These are phyloP conservation scores for Ptychadena robeensis DNA, from an alignment of 2,797 vertebrate genomes.

Conservation along the genomic window DNA sequence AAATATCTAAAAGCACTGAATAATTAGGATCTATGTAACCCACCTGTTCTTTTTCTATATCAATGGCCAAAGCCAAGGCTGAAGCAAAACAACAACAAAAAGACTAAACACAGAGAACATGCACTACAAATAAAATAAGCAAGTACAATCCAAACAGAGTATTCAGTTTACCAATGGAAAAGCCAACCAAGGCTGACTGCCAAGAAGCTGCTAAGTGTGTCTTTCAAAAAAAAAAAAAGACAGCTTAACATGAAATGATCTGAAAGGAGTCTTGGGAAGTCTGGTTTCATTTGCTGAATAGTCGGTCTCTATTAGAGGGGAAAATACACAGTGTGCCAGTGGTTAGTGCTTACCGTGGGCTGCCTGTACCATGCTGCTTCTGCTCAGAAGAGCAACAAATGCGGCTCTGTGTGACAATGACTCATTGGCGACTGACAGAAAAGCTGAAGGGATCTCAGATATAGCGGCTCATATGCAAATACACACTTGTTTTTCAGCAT, in stretches of 20 bases:
- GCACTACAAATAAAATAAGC: conserved; percentile 11
- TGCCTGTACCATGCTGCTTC: conserved; percentile 44
- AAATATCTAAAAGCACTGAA: too few relatives aligned
- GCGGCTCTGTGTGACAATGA: conserved; percentile 44
- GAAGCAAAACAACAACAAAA: neutral
- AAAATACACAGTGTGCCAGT: conserved; percentile 34
- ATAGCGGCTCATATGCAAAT: conserved; percentile 52
- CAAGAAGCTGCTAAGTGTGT: conserved; percentile 24
- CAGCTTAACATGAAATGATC: conserved; percentile 39
- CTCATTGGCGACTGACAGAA: conserved; percentile 48
- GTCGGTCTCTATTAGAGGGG: conserved; percentile 25
- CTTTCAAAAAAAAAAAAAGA: conserved; percentile 16
- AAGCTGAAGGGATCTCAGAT: conserved; percentile 21
- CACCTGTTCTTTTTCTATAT: neutral
- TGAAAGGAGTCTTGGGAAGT: conserved; percentile 45
- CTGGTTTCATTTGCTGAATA: conserved; percentile 46
- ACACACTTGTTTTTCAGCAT: conserved; percentile 25
- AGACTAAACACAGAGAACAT: neutral
- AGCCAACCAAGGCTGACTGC: conserved; percentile 9
- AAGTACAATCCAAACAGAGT: conserved; percentile 18
- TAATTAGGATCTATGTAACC: too few relatives aligned
- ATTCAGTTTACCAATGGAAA: conserved; percentile 44
- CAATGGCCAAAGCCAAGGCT: neutral
- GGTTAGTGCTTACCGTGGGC: conserved; percentile 33
- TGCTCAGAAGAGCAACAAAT: conserved; percentile 54